Percentiles rank a stretch among this genome's conserved stretches.
These are phyloP conservation scores for Phodopus roborovskii DNA, from an alignment of 2,113 vertebrate species.

Conservation along the genomic window DNA sequence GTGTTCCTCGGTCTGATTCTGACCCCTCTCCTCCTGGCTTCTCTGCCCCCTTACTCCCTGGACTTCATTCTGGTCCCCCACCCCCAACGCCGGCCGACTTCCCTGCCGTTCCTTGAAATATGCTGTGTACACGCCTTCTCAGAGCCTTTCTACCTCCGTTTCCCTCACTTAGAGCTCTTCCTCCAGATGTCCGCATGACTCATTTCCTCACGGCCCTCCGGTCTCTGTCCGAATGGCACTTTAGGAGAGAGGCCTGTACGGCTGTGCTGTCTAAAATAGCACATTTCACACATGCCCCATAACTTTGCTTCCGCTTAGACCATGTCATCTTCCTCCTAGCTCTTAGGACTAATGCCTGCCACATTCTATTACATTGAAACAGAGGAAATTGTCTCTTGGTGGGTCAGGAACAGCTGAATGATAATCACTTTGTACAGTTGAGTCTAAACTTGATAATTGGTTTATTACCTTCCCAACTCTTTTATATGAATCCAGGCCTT, in stretches of 20 bases:
- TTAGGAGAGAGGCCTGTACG: neutral
- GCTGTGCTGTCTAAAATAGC: neutral
- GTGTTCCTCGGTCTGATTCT: neutral
- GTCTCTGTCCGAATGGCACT: neutral
- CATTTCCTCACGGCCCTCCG: slow-evolving; percentile 11
- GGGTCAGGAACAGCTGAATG: neutral
- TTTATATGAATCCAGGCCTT: neutral
- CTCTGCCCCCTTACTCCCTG: neutral
- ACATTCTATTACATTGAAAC: neutral
- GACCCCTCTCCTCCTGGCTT: neutral
- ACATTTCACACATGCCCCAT: neutral
- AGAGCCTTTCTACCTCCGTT: neutral
- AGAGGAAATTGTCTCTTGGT: neutral
- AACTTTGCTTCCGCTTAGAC: neutral
- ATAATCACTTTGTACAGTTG: neutral
- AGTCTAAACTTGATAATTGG: neutral
- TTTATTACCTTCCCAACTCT: slow-evolving; percentile 22
- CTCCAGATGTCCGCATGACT: slow-evolving; percentile 7
- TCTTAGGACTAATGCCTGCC: neutral
- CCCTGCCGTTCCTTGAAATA: neutral
- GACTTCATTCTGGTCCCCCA: neutral
- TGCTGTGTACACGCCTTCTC: neutral
- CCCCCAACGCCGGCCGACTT: neutral
- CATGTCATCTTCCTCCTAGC: neutral
- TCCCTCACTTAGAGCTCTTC: neutral